Evolutionary conservation across 2,797 vertebrate species (phyloP).

Genomic region (Siniperca scherzeri): DNA sequence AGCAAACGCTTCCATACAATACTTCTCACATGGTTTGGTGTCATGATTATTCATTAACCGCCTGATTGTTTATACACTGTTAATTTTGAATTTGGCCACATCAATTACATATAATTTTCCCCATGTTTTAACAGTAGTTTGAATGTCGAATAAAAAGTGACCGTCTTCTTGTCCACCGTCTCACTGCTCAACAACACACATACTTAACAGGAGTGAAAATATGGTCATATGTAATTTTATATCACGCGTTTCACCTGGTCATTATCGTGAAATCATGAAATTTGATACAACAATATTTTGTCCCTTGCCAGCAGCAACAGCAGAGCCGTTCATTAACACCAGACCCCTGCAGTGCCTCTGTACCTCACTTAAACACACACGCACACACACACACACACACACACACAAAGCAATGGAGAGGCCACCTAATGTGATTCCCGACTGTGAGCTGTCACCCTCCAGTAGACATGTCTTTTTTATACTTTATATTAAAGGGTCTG

Average conservation of each 20-base stretch:
- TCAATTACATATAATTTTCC: neutral
- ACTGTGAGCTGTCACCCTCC: slow-evolving; percentile 70
- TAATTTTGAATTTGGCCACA: neutral
- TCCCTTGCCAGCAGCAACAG: slow-evolving; percentile 41
- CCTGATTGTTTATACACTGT: neutral
- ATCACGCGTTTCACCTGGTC: neutral
- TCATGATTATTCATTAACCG: neutral
- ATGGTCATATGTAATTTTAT: neutral
- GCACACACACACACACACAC: slow-evolving; percentile 28
- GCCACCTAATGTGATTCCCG: slow-evolving; percentile 60
- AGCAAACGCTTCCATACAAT: neutral
- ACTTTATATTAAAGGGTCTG: slow-evolving; percentile 57
- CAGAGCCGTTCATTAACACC: slow-evolving; percentile 63
- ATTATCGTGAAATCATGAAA: slow-evolving; percentile 37
- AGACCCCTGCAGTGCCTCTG: slow-evolving; percentile 50
- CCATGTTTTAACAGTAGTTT: neutral
- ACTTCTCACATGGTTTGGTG: neutral
- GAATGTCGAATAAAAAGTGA: slow-evolving; percentile 11
- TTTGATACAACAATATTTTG: slow-evolving; percentile 49
- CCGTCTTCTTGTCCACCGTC: neutral
- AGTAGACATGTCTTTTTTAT: slow-evolving; percentile 64
- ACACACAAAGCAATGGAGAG: slow-evolving; percentile 38
- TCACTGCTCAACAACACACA: neutral
- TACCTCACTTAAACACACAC: slow-evolving; percentile 38
- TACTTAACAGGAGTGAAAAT: neutral